Base-by-base conservation (phyloP, 2,113 vertebrate genomes). In the Chionodraco myersi region DNA sequence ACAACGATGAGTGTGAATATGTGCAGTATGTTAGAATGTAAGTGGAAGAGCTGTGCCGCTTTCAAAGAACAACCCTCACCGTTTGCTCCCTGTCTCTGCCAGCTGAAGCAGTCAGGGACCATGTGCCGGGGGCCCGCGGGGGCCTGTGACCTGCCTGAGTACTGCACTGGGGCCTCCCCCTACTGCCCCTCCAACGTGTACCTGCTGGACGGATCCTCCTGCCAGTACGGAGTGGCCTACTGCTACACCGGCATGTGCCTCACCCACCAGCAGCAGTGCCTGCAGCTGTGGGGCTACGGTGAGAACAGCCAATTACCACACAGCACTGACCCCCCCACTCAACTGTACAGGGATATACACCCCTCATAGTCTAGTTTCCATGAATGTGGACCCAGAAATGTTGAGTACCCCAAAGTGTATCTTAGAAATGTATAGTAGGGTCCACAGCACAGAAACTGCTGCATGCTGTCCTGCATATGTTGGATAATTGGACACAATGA, bases 221-320 rank as follows among this genome's bases (percentile, higher is more conserved):
- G 98, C 0, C 96, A 96, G 58, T 47, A 82, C 0, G 94, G 95
- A 0, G 67, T 84, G 5, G 98, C 97, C 34, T 98, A 97, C 92
- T 99, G 98, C 93, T 93, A 89, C 91, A 96, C 95, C 0, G 98
- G 98, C 87, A 96, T 96, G 95, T 99, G 97, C 85, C 96, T 97
- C 86, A 98, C 97, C 3, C 96, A 98, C 34, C 93, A 95, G 10
- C 95, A 96, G 87, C 98, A 99, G 80, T 99, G 98, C 4, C 83
- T 96, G 84, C 96, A 96, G 93, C 96, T 99, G 54, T 98, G 98
- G 98, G 98, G 97, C 10, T 94, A 96, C 23, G 97, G 97, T 98
- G 30, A 79, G 23, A 15, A 30, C 30, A 66, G 10, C 18, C 49
- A 4, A 14, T 10, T 10, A n/a, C 2, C 16, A 16, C 49, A 16